Conservation (phyloP, 2,888 invertebrate genomes). For the Drosophila melanosoma region DNA sequence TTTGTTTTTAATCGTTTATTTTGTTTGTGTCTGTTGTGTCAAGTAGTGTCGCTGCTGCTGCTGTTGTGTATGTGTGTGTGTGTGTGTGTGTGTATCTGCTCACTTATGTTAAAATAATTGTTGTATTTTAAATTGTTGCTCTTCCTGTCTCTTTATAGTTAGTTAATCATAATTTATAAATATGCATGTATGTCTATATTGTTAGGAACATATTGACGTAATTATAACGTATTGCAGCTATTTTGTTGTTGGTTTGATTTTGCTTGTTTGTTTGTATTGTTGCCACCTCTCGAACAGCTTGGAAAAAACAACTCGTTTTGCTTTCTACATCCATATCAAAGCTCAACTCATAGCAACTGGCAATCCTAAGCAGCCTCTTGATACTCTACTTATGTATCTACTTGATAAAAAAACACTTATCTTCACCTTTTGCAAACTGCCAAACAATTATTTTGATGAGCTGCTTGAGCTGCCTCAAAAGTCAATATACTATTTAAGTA, state of each 20-base stretch:
- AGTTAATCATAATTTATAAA: conserved; percentile 59
- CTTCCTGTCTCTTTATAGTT: conserved; percentile 42
- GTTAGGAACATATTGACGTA: conserved; percentile 85
- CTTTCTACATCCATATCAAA: conserved; percentile 7
- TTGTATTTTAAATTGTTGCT: conserved; percentile 46
- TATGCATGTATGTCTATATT: conserved; percentile 79
- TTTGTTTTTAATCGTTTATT: conserved; percentile 7
- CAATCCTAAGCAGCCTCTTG: conserved; percentile 54
- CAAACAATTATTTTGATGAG: conserved; percentile 9
- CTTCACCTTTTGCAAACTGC: conserved; percentile 17
- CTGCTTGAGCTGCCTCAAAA: conserved; percentile 36
- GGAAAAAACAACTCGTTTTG: conserved; percentile 28
- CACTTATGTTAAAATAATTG: conserved; percentile 50
- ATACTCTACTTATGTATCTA: conserved; percentile 25
- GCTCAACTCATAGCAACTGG: conserved; percentile 26
- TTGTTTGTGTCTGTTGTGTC: conserved; percentile 4
- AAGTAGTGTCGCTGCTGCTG: conserved; percentile 11
- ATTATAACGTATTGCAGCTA: conserved; percentile 85
- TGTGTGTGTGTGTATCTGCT: conserved; percentile 23
- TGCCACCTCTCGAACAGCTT: conserved; percentile 24
- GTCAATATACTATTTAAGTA: conserved; percentile 10
- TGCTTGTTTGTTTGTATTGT: conserved; percentile 1
- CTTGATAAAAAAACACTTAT: conserved; percentile 1
- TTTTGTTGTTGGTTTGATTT: conserved; percentile 54
- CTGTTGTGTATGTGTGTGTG: conserved; percentile 27